Evolutionary conservation across 2,797 vertebrate genomes (phyloP).

Genomic region (Liparis tanakae): DNA sequence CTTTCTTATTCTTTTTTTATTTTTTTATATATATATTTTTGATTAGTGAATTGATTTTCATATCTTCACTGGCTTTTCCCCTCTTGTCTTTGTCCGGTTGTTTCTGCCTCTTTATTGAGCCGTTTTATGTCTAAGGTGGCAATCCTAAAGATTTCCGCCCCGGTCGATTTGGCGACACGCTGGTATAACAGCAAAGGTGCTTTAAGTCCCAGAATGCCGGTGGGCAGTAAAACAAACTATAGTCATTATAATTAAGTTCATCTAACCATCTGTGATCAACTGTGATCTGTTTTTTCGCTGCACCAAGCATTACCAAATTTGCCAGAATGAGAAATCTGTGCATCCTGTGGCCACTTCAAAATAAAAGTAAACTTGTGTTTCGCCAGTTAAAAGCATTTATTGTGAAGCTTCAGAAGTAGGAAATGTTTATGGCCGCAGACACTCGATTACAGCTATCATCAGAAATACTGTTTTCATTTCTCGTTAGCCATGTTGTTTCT

Average conservation of each 20-base stretch:
- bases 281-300: neutral
- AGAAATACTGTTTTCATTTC: neutral
- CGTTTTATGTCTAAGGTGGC: too few species aligned
- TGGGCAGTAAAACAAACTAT: neutral
- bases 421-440: neutral
- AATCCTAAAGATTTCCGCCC: neutral
- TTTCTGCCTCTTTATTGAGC: slow-evolving; percentile 46
- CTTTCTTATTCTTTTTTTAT: slow-evolving; percentile 61
- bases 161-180: neutral
- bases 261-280: neutral
- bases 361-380: neutral
- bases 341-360: neutral
- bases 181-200: neutral
- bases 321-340: neutral
- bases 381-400: neutral
- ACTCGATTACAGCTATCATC: neutral
- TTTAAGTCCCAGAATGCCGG: neutral
- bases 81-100: slow-evolving; percentile 41
- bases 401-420: neutral
- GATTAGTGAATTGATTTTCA: slow-evolving; percentile 24
- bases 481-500: neutral
- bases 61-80: slow-evolving; percentile 25
- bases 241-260: neutral
- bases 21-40: neutral
- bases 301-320: neutral